Base-by-base conservation (phyloP, 2,113 vertebrate genomes). In the Chloropsis cyanopogon region DNA sequence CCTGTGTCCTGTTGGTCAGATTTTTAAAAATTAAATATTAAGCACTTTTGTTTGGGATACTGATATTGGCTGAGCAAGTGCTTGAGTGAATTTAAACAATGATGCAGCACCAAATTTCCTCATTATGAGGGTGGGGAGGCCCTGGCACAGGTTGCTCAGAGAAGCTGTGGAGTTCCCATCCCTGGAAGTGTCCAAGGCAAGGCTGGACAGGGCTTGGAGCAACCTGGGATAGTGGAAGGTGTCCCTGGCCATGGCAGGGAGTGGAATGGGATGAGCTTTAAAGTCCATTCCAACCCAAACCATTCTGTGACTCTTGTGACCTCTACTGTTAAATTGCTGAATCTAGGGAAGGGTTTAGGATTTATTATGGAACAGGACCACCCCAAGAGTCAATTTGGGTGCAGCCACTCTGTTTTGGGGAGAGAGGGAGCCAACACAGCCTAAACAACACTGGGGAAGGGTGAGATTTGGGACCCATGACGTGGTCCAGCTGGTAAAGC, bases 171-270 rank as follows among this genome's bases (percentile, higher is more conserved):
- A 3, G 12, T 13, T 25, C 37, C 59, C 25, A 33, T 23, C 35
- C 14, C 63, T 82, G 54, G 14, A 9, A 54, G 17, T 83, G 35
- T 17, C 22, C 71, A 31, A 61, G 47, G 14, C 21, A 61, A 76
- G 41, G 14, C 0, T 69, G 47, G 54, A 41, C 0, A 0, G 7
- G 6, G 17, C 4, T 63, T 76, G 71, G 71, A 63, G 35, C 7
- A 61, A 0, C 7, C 35, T 77, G 63, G 42, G 35, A 4, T 0
- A 8, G 18, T 28, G 12, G 14, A 2, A 83, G 7, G 2, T 37
- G 41, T 37, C 25, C 21, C 54, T 76, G 54, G 3, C 54, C 25
- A 22, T 25, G 61, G 23, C 33, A 59, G 23, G 46, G 4, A 4
- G 1, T n/a, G 47, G 39, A 15, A 82, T 2, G 1, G 10, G 12